Evolutionary conservation across 1,140 invertebrate species (phyloP).

Genomic region (Cylas formicarius): DNA sequence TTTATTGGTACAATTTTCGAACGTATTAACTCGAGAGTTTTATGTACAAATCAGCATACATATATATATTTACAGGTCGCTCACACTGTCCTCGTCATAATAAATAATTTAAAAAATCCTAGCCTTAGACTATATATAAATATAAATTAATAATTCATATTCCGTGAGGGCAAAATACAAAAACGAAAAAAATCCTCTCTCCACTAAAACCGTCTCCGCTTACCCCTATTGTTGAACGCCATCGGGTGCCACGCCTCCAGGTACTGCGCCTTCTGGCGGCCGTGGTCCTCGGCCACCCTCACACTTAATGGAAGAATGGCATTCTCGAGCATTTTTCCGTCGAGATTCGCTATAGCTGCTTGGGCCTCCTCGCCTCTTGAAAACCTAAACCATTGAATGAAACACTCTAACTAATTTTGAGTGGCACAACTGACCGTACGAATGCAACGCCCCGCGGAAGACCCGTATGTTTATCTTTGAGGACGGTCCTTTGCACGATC

Average conservation of each 20-base stretch:
- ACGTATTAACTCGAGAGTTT: too few species aligned
- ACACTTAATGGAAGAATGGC: slow-evolving; percentile 76
- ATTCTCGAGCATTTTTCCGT: slow-evolving; percentile 79
- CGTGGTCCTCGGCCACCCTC: slow-evolving; percentile 83
- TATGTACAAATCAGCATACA: too few species aligned
- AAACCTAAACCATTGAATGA: slow-evolving; percentile 47
- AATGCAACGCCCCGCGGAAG: slow-evolving; percentile 83
- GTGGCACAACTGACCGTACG: slow-evolving; percentile 64
- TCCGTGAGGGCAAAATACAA: too few species aligned
- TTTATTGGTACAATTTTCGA: too few species aligned
- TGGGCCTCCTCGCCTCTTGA: slow-evolving; percentile 81
- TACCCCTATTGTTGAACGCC: slow-evolving; percentile 29
- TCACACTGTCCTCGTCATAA: too few species aligned
- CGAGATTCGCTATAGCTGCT: slow-evolving; percentile 74
- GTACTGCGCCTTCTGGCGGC: slow-evolving; percentile 71
- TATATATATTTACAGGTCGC: too few species aligned
- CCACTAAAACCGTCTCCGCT: slow-evolving; percentile 28
- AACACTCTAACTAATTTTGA: background rate
- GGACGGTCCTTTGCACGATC: slow-evolving; percentile 84
- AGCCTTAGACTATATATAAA: too few species aligned
- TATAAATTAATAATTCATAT: too few species aligned
- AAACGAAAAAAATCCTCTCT: background rate
- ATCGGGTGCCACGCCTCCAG: slow-evolving; percentile 30
- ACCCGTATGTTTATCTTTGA: slow-evolving; percentile 81
- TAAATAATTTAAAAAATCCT: too few species aligned